Base-by-base conservation (phyloP, 2,888 invertebrate species). In the Acanthopleura granulata region DNA sequence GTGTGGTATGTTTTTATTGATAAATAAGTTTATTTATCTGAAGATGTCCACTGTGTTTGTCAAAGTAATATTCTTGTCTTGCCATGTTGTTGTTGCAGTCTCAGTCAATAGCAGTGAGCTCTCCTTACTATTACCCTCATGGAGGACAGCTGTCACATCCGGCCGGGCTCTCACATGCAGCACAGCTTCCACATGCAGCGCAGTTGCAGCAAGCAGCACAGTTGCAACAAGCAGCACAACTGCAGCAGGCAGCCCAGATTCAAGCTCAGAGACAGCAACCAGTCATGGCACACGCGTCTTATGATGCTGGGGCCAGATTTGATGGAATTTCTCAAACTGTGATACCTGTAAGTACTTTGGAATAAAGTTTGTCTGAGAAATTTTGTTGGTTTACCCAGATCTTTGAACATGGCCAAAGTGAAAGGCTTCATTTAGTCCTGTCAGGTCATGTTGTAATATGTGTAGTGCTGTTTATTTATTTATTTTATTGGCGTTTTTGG, bases 301-400 rank as follows among this genome's bases (percentile, higher is more conserved):
- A 94, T 91, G 95, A 95, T 86, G 93, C 93, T n/a, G 95, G 95
- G 82, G 95, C 95, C 0, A 91, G 95, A 84, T 95, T 96, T 91
- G 95, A 95, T 90, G 94, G 94, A 0, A 92, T 94, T 80, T 93
- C 94, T 79, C 94, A 94, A 91, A 94, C 94, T 81, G 94, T 94
- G 86, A 92, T 96, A 90, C 95, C 95, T 78, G 90, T 91, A 81
- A 87, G 88, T 86, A 49, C 69, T 61, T 29, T 27, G n/a, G 14
- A 51, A 51, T 51, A 6, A 57, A 18, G 3, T 22, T 57, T 57
- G 6, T 12, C 12, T 22, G 22, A 6, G 18, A 22, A 57, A 12
- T 57, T 18, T 18, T 57, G 3, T 57, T 57, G 1, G 18, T 51
- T 14, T 51, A 18, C 14, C 14, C 14, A 15, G 51, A 18, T 57